Evolutionary conservation across 2,888 invertebrate genomes (phyloP).

Genomic region (Habroteleia sp.): DNA sequence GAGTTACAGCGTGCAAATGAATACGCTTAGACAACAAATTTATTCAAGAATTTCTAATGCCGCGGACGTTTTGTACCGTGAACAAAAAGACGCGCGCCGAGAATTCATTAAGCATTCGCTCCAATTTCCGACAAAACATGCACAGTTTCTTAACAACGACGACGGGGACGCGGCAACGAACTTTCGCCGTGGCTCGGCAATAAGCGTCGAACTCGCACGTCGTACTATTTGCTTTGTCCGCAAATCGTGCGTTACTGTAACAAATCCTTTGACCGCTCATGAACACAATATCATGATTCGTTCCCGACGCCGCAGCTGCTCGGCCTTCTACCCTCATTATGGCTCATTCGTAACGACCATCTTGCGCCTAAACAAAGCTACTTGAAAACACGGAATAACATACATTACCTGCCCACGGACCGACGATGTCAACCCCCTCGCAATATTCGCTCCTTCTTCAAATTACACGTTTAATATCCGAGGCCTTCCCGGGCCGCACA

Average conservation of each 20-base stretch:
- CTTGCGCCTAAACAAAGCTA: slow-evolving; percentile 44
- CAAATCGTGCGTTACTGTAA: slow-evolving; percentile 52
- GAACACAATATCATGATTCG: slow-evolving; percentile 51
- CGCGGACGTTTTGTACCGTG: slow-evolving; percentile 25
- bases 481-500: slow-evolving; percentile 11
- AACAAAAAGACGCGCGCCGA: slow-evolving; percentile 32
- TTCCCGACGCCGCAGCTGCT: slow-evolving; percentile 44
- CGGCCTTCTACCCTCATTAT: slow-evolving; percentile 36
- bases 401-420: slow-evolving; percentile 9
- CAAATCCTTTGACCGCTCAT: slow-evolving; percentile 53
- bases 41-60: slow-evolving; percentile 38
- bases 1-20: slow-evolving; percentile 37
- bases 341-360: slow-evolving; percentile 34
- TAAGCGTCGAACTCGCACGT: slow-evolving; percentile 11
- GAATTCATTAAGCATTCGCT: slow-evolving; percentile 36
- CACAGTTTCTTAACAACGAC: slow-evolving; percentile 25
- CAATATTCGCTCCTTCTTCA: slow-evolving; percentile 23
- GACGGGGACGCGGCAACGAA: slow-evolving; percentile 6
- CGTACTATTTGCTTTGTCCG: slow-evolving; percentile 37
- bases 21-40: slow-evolving; percentile 38
- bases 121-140: slow-evolving; percentile 37
- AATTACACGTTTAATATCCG: slow-evolving; percentile 50
- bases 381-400: slow-evolving; percentile 35
- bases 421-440: slow-evolving; percentile 26
- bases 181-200: slow-evolving; percentile 13